These are phyloP conservation scores for Platycheirus rosarum DNA, from an alignment of 2,888 invertebrate species.

Conservation along the genomic window DNA sequence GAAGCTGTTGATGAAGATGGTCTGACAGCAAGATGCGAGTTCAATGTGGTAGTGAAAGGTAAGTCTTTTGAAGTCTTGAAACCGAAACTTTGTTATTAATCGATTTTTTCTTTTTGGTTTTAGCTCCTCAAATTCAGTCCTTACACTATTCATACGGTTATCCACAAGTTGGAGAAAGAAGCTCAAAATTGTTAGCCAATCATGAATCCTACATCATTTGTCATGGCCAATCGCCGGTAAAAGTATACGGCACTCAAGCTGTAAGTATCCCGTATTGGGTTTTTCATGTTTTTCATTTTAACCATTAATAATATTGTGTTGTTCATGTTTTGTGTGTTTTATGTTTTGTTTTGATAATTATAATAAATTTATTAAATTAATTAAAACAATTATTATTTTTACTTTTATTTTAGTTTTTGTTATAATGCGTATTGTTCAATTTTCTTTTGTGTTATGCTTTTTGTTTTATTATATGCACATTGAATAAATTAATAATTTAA, in stretches of 20 bases:
- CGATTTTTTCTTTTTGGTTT: slow-evolving; percentile 37
- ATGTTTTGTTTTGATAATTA: no score
- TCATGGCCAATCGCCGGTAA: slow-evolving; percentile 79
- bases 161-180: slow-evolving; percentile 61
- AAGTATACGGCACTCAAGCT: slow-evolving; percentile 79
- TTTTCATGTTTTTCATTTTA: slow-evolving; percentile 49
- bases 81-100: background rate
- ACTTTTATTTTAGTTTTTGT: no score
- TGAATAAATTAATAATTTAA: no score
- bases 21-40: slow-evolving; percentile 86
- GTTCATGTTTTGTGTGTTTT: slow-evolving; percentile 13
- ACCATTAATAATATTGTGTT: slow-evolving; percentile 30
- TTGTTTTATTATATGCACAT: no score
- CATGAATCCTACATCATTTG: slow-evolving; percentile 81
- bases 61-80: slow-evolving; percentile 51
- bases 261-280: slow-evolving; percentile 80
- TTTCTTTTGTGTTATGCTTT: no score
- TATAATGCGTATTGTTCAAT: no score
- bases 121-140: slow-evolving; percentile 11
- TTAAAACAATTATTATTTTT: no score
- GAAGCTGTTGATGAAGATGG: slow-evolving; percentile 86
- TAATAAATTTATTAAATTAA: no score
- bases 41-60: slow-evolving; percentile 86
- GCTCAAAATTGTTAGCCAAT: slow-evolving; percentile 74
- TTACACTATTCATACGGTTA: slow-evolving; percentile 50